These are phyloP conservation scores for Dichetophora obliterata DNA, from an alignment of 2,888 invertebrate species.

Conservation along the genomic window DNA sequence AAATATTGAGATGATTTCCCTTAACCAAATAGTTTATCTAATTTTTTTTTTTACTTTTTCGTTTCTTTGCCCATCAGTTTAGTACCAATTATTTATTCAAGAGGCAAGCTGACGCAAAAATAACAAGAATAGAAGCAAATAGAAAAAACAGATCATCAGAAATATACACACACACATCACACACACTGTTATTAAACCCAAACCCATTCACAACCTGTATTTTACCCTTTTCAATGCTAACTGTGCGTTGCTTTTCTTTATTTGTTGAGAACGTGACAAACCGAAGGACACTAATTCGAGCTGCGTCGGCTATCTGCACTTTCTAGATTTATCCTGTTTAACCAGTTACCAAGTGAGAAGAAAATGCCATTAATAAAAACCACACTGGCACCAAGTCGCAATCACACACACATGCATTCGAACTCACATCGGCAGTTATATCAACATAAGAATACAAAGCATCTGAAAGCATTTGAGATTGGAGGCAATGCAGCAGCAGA, in stretches of 20 bases:
- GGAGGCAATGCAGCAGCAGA: not conserved
- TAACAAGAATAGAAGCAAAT: no score
- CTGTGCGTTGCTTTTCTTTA: not conserved
- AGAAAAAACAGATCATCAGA: no score
- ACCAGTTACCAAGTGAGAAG: not conserved
- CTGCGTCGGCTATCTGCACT: not conserved
- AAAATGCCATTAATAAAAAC: constrained; percentile 15
- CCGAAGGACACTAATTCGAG: not conserved
- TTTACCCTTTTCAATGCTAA: not conserved
- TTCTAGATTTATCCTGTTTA: not conserved
- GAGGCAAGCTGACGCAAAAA: no score
- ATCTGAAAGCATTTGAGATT: not conserved
- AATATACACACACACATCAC: no score
- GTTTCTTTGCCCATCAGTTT: no score
- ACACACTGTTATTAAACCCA: no score
- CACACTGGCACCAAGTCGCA: not conserved
- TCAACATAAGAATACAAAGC: not conserved
- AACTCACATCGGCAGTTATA: not conserved
- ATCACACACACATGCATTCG: not conserved
- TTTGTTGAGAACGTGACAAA: constrained; percentile 8
- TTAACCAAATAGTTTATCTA: no score
- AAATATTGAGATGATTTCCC: no score
- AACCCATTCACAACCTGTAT: not conserved
- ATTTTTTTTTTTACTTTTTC: no score
- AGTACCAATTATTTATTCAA: no score